Base-by-base conservation (phyloP, 2,113 vertebrate genomes). In the Taurulus bubalis region DNA sequence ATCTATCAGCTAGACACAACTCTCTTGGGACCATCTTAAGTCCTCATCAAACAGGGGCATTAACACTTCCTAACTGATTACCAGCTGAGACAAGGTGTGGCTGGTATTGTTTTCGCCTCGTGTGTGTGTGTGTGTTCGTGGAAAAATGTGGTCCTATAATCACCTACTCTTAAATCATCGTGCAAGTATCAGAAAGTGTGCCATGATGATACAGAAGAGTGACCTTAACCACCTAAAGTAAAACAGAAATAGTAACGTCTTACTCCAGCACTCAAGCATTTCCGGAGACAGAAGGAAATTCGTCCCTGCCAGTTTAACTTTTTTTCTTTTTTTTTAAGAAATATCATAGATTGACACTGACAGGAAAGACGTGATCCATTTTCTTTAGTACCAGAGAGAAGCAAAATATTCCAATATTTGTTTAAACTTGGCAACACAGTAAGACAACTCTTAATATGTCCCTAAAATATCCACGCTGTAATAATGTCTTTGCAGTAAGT, bases 1-100 rank as follows among this genome's bases (percentile, higher is more conserved):
- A 60, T 56, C 58, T 28, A 34, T 59, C 65, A 49, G 18, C 73
- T 49, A 24, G 14, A 65, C n/a, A 15, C 12, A 76, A 65, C 11
- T 22, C 22, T 67, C 15, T 28, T 45, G 34, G 36, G 66, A 70
- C n/a, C 55, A 69, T 73, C 56, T 53, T 18, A 45, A 66, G 20
- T 69, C 32, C 36, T 66, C 9, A 59, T 75, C 24, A 80, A 71
- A 77, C 63, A 36, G 36, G 26, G 16, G 24, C 8, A 70, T 42
- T 62, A n/a, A 30, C 22, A 53, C 47, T 77, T 40, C 36, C 36
- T 55, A 56, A 40, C 53, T 77, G 51, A 59, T 77, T 40, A 56
- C 53, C 24, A 56, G n/a, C n/a, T 6, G n/a, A 4, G 11, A 56
- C 53, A 56, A 11, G n/a, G 11, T 56, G 24, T 56, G n/a, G 53